A percentile compares a stretch with the other conserved stretches of the same genome.
Evolutionary conservation across 2,113 vertebrate species (phyloP).

Genomic region (Colaptes auratus): DNA sequence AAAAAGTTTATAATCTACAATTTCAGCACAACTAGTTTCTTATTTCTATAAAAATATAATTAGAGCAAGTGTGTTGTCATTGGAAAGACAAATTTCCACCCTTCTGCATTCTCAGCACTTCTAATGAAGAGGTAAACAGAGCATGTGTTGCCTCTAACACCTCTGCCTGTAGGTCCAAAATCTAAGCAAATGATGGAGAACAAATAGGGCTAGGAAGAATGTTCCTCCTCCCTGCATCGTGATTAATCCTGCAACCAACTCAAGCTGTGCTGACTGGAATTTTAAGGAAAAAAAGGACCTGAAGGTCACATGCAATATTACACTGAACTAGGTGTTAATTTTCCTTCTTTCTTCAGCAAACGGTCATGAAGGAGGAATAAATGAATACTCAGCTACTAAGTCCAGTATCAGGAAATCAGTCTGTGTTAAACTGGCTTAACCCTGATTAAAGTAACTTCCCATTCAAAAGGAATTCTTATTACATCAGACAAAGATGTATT

Average conservation of each 20-base stretch:
- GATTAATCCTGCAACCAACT: not conserved
- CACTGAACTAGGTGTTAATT: not conserved
- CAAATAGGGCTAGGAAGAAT: not conserved
- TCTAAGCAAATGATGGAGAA: not conserved
- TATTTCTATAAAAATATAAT: not conserved
- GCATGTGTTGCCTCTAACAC: not conserved
- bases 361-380: not conserved
- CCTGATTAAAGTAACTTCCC: not conserved
- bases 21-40: conserved; percentile 8
- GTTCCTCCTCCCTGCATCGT: not conserved
- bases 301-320: not conserved
- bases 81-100: not conserved
- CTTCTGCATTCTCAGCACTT: not conserved
- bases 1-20: not conserved
- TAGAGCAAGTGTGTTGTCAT: not conserved
- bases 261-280: not conserved
- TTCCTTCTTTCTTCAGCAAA: not conserved
- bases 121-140: not conserved
- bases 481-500: not conserved
- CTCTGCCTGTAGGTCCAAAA: not conserved
- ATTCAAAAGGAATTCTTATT: not conserved
- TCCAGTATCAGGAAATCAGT: not conserved
- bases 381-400: not conserved
- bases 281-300: not conserved
- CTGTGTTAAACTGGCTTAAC: not conserved